These are phyloP conservation scores for Hippoglossus hippoglossus DNA, from an alignment of 2,797 vertebrate genomes.

Conservation along the genomic window DNA sequence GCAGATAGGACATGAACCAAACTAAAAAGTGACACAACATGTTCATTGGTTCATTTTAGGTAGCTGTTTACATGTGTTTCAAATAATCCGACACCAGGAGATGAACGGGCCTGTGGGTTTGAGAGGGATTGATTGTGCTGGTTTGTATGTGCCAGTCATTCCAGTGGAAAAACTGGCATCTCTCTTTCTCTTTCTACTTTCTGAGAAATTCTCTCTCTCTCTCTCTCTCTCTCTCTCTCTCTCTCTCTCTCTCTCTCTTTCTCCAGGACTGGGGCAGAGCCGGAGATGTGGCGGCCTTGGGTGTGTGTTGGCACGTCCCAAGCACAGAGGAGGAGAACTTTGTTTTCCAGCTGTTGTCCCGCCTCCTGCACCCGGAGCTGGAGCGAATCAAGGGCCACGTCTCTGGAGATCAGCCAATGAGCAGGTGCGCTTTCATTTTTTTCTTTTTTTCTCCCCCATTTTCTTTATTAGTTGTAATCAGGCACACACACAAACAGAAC, in stretches of 20 bases:
- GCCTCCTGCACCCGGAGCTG: conserved; percentile 93
- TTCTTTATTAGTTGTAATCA: conserved; percentile 14
- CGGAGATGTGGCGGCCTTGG: conserved; percentile 91
- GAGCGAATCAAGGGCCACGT: conserved; percentile 86
- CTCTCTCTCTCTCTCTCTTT: conserved; percentile 1
- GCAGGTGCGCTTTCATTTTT: conserved; percentile 81
- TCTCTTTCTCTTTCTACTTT: neutral
- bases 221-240: conserved; percentile 3
- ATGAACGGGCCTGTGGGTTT: conserved; percentile 46
- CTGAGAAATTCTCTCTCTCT: neutral
- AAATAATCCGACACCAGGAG: conserved; percentile 16
- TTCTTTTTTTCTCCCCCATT: conserved; percentile 5
- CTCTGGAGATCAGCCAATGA: conserved; percentile 91
- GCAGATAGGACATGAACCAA: too few relatives aligned
- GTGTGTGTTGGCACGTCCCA: conserved; percentile 95
- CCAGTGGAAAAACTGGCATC: conserved; percentile 56
- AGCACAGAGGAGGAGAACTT: conserved; percentile 90
- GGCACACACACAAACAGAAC: conserved; percentile 19
- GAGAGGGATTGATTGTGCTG: conserved; percentile 33
- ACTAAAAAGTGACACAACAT: too few relatives aligned
- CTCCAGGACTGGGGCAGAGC: conserved; percentile 95
- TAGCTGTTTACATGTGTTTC: conserved; percentile 19
- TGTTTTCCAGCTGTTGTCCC: conserved; percentile 91
- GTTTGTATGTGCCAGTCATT: conserved; percentile 43
- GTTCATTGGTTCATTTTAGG: too few relatives aligned